Base-by-base conservation (phyloP, 2,113 vertebrate genomes). In the Amia ocellicauda region DNA sequence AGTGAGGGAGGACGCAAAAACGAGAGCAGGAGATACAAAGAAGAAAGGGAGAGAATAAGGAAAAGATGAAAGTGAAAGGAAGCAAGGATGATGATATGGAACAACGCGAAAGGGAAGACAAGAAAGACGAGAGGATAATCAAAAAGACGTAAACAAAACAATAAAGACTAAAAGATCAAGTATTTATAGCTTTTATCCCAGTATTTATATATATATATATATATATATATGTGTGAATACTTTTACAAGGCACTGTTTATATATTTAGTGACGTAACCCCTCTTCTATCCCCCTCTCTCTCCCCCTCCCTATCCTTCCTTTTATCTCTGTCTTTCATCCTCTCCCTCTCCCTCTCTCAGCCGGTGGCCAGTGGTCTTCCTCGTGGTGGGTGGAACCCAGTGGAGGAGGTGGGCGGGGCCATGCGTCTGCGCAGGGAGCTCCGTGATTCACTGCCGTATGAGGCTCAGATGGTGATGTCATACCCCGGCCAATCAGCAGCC, bases 401-500 rank as follows among this genome's bases (percentile, higher is more conserved):
- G 2, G 60, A 61, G 1, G 67, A 74, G 1, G 26, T 58, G 56
- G 75, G 66, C 0, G 78, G 58, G 42, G 60, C 49, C 60, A 68
- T 60, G n/a, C 85, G 79, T 3, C 75, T 83, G 42, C 85, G 83
- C 24, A 77, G 85, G 52, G 85, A 88, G 43, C 75, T 86, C 0
- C 79, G 36, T 11, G 78, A 80, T 43, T 49, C 75, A 3, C 63
- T 84, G 62, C 82, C 85, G 4, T 89, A 87, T 17, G 84, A 88
- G 54, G 82, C 83, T 17, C 74, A 82, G 69, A 82, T 85, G 47
- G 31, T 36, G 80, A 81, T 86, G 79, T 81, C 84, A 62, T 85
- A 86, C 51, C 77, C 51, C 16, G 13, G n/a, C n/a, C n/a, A 81
- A 3, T 50, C 63, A 1, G 62, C 19, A 0, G 58, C 68, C 10